Evolutionary conservation across 2,113 vertebrate species (phyloP), one percentile per base, ranked within the genome.

Genomic region (Oophaga pumilio): DNA sequence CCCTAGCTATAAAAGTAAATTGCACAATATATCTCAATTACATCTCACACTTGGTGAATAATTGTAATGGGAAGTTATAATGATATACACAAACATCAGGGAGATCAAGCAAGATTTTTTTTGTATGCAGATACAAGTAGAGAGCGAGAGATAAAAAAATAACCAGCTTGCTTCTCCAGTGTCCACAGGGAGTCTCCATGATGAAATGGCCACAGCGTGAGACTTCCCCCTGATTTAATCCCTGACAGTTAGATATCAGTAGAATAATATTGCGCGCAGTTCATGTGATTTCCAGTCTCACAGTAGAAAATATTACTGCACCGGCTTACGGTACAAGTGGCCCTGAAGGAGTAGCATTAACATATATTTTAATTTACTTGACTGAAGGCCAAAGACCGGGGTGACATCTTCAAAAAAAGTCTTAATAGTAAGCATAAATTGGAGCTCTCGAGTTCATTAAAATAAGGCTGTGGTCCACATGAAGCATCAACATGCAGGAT

Each of bases 11-110:
- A 84, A 84, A 88, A 87, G 6, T 68, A 77, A 84, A 88, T 88
- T 84, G 87, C 49, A 18, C 87, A 15, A 88, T 88, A 57, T 83
- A 84, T 88, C 73, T 88, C 80, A 77, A 88, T 88, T 84, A 76
- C 71, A 84, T 88, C 71, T 83, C 71, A 64, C 69, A 83, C 79
- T 66, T 33, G 81, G 80, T 76, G 71, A 88, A 88, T 88, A 76
- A 88, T 77, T 77, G 80, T 76, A 84, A 76, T 88, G 69, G 68
- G 69, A 66, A 82, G 57, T 87, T 83, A 53, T 88, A 84, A 88
- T 84, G 49, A 66, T 76, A 88, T 84, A 84, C 73, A 77, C 80
- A 88, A 83, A 43, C 81, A 78, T 83, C 59, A 77, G 62, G 49
- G 69, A 28, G 86, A 87, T 87, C 64, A 80, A 71, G 20, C 12